phyloP scores from a whole-genome alignment of 2,888 invertebrate species.

The Cylindroiulus punctatus region DNA sequence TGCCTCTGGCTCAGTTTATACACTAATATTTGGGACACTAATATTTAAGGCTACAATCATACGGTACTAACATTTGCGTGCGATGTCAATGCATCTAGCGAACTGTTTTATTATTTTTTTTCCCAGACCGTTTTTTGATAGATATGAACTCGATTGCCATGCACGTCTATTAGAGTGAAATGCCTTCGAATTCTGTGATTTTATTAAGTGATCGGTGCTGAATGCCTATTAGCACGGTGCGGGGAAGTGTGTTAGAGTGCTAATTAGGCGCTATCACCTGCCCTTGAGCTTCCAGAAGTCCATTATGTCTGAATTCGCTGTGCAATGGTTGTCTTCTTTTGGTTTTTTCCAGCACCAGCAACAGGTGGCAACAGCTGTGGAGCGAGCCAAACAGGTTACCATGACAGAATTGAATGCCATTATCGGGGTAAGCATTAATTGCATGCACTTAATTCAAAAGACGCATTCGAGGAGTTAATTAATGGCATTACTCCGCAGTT shows the following conservation, averaged over 20 bases:
- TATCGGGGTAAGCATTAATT: constrained; percentile 78
- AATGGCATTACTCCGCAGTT: constrained; percentile 46
- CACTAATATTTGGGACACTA: too few relatives aligned
- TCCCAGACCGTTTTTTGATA: background rate
- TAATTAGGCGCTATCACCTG: constrained; percentile 6
- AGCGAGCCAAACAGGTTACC: constrained; percentile 96
- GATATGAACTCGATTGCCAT: constrained; percentile 10
- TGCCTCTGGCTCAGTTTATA: too few relatives aligned
- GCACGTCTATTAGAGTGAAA: background rate
- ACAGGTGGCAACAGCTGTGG: constrained; percentile 94
- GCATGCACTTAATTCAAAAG: constrained; percentile 46
- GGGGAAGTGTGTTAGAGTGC: background rate
- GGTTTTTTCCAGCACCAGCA: constrained; percentile 79
- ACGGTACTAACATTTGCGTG: background rate
- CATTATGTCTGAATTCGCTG: constrained; percentile 17
- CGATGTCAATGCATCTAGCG: background rate
- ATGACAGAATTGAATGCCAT: constrained; percentile 97
- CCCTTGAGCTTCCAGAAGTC: background rate
- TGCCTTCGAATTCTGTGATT: background rate
- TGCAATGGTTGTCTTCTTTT: constrained; percentile 48
- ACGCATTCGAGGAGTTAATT: constrained; percentile 44
- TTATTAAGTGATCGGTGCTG: background rate
- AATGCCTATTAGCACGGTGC: constrained; percentile 24
- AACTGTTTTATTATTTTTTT: background rate
- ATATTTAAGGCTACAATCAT: too few relatives aligned